Evolutionary conservation across 2,888 invertebrate species (phyloP).

Genomic region (Tinea pellionella): DNA sequence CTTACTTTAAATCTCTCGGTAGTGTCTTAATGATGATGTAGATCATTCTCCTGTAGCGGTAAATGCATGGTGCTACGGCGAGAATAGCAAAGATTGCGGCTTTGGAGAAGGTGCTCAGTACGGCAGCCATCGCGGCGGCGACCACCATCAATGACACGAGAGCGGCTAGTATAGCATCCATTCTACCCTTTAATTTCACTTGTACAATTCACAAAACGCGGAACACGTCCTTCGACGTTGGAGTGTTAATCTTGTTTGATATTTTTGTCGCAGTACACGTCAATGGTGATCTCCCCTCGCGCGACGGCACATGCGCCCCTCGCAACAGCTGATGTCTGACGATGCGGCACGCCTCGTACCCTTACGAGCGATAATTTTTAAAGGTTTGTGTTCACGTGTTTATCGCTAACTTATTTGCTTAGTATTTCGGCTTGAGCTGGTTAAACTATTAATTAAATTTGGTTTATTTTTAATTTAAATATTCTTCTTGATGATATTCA

Average conservation of each 20-base stretch:
- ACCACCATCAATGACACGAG: constrained; percentile 64
- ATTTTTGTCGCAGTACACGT: constrained; percentile 17
- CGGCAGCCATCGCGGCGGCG: constrained; percentile 66
- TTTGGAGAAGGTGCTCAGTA: constrained; percentile 73
- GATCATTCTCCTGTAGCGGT: constrained; percentile 67
- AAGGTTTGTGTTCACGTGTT: neutral
- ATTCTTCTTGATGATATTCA: neutral
- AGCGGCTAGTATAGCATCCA: constrained; percentile 65
- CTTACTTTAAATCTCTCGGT: constrained; percentile 76
- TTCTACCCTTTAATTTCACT: constrained; percentile 21
- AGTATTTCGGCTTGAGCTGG: neutral
- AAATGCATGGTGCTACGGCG: constrained; percentile 63
- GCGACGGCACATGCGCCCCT: constrained; percentile 55
- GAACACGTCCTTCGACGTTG: neutral
- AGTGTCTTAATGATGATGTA: constrained; percentile 74
- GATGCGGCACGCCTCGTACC: neutral
- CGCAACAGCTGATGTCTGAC: constrained; percentile 49
- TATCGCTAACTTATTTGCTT: neutral
- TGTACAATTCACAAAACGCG: neutral
- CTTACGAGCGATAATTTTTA: neutral
- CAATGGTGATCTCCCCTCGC: constrained; percentile 35
- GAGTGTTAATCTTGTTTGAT: neutral
- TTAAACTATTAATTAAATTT: neutral
- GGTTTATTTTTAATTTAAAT: neutral
- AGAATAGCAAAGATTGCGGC: constrained; percentile 77